These are phyloP conservation scores for Eubucco bourcierii DNA, from an alignment of 2,113 vertebrate genomes.

Conservation along the genomic window DNA sequence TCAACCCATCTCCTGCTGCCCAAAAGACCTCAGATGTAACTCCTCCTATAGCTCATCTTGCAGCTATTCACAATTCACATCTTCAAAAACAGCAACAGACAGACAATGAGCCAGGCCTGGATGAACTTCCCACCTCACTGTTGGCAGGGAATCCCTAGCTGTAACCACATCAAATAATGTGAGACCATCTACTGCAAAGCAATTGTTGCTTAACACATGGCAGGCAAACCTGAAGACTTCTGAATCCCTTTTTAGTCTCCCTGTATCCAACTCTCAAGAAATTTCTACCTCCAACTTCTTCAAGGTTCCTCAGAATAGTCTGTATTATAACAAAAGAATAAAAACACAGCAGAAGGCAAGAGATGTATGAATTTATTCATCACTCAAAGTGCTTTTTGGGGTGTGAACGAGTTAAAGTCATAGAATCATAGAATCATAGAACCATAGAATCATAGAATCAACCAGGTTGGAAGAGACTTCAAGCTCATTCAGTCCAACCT, in stretches of 20 bases:
- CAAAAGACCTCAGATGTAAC: not conserved
- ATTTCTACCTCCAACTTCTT: not conserved
- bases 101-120: not conserved
- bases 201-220: not conserved
- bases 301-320: not conserved
- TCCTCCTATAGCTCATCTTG: not conserved
- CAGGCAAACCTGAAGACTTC: not conserved
- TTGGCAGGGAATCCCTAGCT: not conserved
- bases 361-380: not conserved
- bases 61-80: not conserved
- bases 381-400: not conserved
- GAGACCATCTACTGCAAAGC: not conserved
- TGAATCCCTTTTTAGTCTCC: not conserved
- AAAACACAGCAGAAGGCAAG: not conserved
- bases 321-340: not conserved
- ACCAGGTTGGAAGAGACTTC: no score
- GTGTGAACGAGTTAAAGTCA: not conserved
- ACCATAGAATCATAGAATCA: no score
- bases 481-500: no score
- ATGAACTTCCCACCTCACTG: not conserved
- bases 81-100: not conserved
- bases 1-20: not conserved
- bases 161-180: conserved; percentile 34
- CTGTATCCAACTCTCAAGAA: not conserved
- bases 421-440: no score